Evolutionary conservation across 1,140 invertebrate genomes (phyloP).

Genomic region (Diprion similis): DNA sequence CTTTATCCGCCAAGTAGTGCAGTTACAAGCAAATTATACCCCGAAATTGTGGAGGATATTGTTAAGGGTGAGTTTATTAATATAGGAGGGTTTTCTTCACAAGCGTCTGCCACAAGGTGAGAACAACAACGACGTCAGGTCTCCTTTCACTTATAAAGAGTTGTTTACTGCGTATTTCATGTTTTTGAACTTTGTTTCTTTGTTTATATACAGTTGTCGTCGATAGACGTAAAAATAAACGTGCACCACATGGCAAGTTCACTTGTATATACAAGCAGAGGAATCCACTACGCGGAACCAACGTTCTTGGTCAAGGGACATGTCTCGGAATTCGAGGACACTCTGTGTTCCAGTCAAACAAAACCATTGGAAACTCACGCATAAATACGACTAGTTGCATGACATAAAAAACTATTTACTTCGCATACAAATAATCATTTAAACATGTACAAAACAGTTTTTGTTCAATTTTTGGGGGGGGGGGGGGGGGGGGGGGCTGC

Average conservation of each 20-base stretch:
- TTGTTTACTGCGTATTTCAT: too few species aligned
- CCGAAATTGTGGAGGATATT: slow-evolving; percentile 67
- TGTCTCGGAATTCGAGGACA: slow-evolving; percentile 32
- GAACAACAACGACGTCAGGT: background rate
- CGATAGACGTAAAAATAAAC: slow-evolving; percentile 30
- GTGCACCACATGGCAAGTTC: slow-evolving; percentile 26
- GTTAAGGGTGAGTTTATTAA: slow-evolving; percentile 62
- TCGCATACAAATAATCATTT: too few species aligned
- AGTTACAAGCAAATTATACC: slow-evolving; percentile 65
- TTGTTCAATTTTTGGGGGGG: too few species aligned
- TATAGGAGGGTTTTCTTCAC: background rate
- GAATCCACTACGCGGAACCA: slow-evolving; percentile 25
- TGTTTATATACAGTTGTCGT: slow-evolving; percentile 15
- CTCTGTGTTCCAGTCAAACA: background rate
- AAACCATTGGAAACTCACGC: background rate
- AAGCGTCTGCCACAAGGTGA: background rate
- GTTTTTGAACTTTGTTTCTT: background rate
- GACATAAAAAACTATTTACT: too few species aligned
- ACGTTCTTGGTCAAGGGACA: slow-evolving; percentile 30
- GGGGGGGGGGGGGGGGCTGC: too few species aligned
- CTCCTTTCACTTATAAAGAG: too few species aligned
- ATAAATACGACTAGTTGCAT: background rate
- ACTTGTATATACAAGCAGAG: slow-evolving; percentile 36
- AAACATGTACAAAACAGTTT: too few species aligned
- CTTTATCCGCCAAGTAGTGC: slow-evolving; percentile 67